phyloP scores from a whole-genome alignment of 2,113 vertebrate species.

The Petrocephalus zakoni region DNA sequence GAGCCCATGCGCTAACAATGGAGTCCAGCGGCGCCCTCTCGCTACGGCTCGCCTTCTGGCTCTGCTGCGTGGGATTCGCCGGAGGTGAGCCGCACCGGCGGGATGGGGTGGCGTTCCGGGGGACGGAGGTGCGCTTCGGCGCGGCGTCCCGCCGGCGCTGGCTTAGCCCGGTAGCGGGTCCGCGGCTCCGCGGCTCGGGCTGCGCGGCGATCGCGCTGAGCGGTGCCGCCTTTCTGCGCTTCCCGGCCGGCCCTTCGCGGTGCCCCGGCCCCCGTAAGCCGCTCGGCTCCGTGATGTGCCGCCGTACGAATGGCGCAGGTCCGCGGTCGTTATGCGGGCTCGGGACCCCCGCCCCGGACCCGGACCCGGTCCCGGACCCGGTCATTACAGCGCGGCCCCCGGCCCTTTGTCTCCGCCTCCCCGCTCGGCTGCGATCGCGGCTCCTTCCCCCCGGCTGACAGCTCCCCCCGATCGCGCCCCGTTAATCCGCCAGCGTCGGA shows the following conservation, averaged over 20 bases:
- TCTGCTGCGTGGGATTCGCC: constrained; percentile 5
- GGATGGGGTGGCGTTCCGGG: too few relatives aligned
- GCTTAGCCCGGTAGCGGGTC: too few relatives aligned
- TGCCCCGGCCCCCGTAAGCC: too few relatives aligned
- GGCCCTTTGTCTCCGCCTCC: neutral
- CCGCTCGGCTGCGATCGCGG: neutral
- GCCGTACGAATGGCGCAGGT: neutral
- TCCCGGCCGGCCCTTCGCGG: too few relatives aligned
- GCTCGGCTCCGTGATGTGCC: too few relatives aligned
- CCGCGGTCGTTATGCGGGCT: neutral
- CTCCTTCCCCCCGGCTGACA: neutral
- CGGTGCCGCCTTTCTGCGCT: too few relatives aligned
- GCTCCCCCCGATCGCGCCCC: neutral
- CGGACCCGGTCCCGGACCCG: too few relatives aligned
- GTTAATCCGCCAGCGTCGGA: neutral
- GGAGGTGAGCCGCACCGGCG: constrained; percentile 12
- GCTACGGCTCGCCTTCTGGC: constrained; percentile 12
- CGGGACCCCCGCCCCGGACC: too few relatives aligned
- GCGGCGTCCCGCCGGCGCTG: neutral
- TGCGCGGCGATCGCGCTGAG: neutral
- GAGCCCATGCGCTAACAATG: constrained; percentile 28
- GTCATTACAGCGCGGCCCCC: neutral
- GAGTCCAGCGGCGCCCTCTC: constrained; percentile 14
- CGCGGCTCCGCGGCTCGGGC: neutral
- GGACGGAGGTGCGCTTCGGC: neutral